Base-by-base conservation (phyloP, 1,140 invertebrate species). In the Bombyx mandarina region DNA sequence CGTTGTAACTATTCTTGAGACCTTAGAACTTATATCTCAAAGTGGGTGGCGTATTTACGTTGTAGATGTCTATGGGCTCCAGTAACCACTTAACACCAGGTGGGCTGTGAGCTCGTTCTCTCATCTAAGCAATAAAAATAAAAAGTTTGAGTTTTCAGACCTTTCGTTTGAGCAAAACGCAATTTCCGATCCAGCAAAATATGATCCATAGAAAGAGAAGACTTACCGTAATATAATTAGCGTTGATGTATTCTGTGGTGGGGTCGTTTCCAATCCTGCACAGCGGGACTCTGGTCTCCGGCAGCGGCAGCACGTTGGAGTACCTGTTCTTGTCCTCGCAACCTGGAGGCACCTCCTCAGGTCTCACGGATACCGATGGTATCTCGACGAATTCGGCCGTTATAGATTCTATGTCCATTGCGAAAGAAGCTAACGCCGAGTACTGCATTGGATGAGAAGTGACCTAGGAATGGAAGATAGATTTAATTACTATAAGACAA, bases 321-420 rank as follows among this genome's bases (percentile, higher is more conserved):
- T 96, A 98, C 67, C 96, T 91, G 84, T 98, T 98, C 83, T 97
- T 98, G 53, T 94, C 91, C 74, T 98, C 96, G 48, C 94, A 95
- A 1, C 96, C 96, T 0, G 89, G 79, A 0, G 96, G 96, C 26
- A 98, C 89, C 71, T 96, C 95, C 63, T 96, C 95, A 57, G 93
- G 91, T 51, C 92, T 90, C 0, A 93, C 92, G 2, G 91, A 92
- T 6, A 95, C 90, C 60, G 93, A 92, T 0, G 95, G 95, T 59
- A 97, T 93, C 68, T 92, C 90, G 1, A 91, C 79, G 68, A 95
- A 97, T 82, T 97, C 95, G 18, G 93, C 93, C 46, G 90, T 90
- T 45, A 96, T 91, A 4, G 91, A 91, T 8, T 92, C 92, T n/a
- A 90, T 80, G 71, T 95, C 93, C 58, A 91, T 89, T 8, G 91